Base-by-base conservation (phyloP, 2,888 invertebrate genomes). In the Nomada ferruginata region DNA sequence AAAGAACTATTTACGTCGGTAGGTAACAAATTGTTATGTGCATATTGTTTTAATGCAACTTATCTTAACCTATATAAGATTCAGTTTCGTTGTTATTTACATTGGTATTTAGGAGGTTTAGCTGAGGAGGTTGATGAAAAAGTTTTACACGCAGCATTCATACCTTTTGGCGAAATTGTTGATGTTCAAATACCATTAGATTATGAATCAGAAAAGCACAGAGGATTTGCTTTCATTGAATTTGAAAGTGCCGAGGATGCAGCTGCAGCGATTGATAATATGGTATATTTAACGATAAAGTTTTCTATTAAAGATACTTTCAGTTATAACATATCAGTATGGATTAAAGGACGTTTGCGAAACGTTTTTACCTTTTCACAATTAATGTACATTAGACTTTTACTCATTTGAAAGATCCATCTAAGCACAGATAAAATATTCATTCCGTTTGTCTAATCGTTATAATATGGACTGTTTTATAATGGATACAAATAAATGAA, bases 201-300 rank as follows among this genome's bases (percentile, higher is more conserved):
- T 94, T 99, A 99, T 95, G 99, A 99, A 94, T 96, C 97, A 73
- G 98, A 99, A 92, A 98, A 98, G 92, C 99, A 99, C 92, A 95
- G 99, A 91, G 99, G 99, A n/a, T 99, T 99, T 94, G 99, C 99
- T 0, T 99, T 99, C 93, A 97, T 99, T 85, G 99, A 99, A 94
- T 99, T 98, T 94, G 99, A 99, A 94, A 95, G 96, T 87, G 97
- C 98, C 11, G 99, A 99, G 94, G 99, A 99, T 96, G 99, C 99
- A n/a, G 97, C 98, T 13, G 98, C 99, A 50, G 99, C 99, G 64
- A 99, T 99, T 90, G 99, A 99, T 94, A 99, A 99, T 92, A 99
- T 99, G 99, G 98, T 98, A 84, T 11, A 84, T 82, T 73, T 77
- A 65, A 77, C 18, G 20, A 70, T 23, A 63, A 44, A 44, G n/a